Conservation (phyloP, 2,113 vertebrate genomes). For the Chaenogobius annularis region DNA sequence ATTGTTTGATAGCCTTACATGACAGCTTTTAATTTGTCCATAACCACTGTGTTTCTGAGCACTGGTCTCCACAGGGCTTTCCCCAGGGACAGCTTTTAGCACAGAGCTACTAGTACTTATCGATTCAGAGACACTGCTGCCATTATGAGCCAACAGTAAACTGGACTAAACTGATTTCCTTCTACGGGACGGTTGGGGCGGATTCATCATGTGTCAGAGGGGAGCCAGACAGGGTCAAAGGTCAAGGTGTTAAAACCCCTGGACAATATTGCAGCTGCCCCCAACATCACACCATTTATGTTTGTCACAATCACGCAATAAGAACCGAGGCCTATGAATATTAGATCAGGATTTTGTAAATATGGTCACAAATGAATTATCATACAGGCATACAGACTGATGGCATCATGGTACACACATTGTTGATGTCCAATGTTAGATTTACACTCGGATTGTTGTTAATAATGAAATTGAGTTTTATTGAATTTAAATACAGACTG, state of each 20-base stretch:
- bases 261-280: not conserved
- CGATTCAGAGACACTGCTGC: slow-evolving; percentile 38
- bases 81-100: slow-evolving; percentile 28
- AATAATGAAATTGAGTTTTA: too few relatives aligned
- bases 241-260: slow-evolving; percentile 61
- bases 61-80: slow-evolving; percentile 17
- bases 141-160: slow-evolving; percentile 32
- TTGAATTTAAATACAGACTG: too few relatives aligned
- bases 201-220: slow-evolving; percentile 44
- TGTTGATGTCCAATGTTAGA: too few relatives aligned
- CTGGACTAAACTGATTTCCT: slow-evolving; percentile 34
- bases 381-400: too few relatives aligned
- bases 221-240: slow-evolving; percentile 41
- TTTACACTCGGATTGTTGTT: too few relatives aligned
- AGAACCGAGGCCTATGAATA: slow-evolving; percentile 27
- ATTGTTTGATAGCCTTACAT: not conserved
- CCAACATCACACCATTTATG: not conserved
- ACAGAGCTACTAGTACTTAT: slow-evolving; percentile 38
- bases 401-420: too few relatives aligned
- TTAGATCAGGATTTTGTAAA: not conserved
- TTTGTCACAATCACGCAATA: slow-evolving; percentile 20
- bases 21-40: not conserved
- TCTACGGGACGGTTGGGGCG: slow-evolving; percentile 16
- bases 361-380: not conserved
- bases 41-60: not conserved